Evolutionary conservation across 2,888 invertebrate species (phyloP), one percentile per base, ranked within the genome.

Genomic region (Schrankia costaestrigalis): DNA sequence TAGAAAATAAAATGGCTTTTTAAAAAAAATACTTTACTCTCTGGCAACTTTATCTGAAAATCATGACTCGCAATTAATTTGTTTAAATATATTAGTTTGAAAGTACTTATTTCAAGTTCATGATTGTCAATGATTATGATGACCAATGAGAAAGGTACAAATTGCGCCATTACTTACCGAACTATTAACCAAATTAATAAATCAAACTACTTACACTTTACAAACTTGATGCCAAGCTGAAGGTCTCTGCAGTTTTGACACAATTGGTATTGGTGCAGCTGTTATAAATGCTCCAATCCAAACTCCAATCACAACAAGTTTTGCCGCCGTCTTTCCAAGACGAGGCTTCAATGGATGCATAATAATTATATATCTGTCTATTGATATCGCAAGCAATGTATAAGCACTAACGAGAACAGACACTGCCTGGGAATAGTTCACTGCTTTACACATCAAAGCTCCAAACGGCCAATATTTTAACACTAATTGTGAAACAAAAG

Each of bases 401-500:
- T 97, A 97, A 2, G 97, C 95, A 67, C 95, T 95, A 41, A 97
- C 94, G 50, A 94, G 88, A 43, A 94, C 95, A 5, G 94, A 94
- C 27, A 94, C 92, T 1, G 93, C 93, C 77, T 95, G 95, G 0
- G 93, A 91, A 72, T 93, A 96, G 76, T 93, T 93, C 53, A 97
- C 95, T 18, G 94, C 82, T 43, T 94, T 93, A 71, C 97, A 97
- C 79, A 97, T 90, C 21, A 92, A 84, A 10, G 87, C 83, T 1
- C 96, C 96, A 66, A 97, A 97, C 0, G 96, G 95, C 97, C 97
- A 97, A 67, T 95, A 93, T 65, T 93, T 92, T 25, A 95, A 86
- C 49, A 97, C 88, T 29, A 95, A 83, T 59, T 93, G 92, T n/a
- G 95, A 92, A 15, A 96, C 91, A 63, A 95, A 96, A 1, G 96